phyloP scores from a whole-genome alignment of 2,113 vertebrate species.

The Desmodus rotundus region DNA sequence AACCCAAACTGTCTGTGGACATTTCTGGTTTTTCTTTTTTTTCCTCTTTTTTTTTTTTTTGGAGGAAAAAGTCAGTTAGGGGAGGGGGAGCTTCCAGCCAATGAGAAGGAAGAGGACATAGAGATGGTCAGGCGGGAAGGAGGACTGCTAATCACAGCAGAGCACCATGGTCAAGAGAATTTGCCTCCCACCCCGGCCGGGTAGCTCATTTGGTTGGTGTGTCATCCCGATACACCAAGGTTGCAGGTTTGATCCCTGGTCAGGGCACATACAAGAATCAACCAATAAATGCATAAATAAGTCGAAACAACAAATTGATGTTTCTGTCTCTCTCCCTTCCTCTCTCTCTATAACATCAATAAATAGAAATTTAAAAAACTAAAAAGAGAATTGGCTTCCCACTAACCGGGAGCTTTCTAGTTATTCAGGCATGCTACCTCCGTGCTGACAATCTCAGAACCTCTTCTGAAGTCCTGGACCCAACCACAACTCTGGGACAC shows the following conservation, averaged over 20 bases:
- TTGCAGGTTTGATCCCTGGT: not conserved
- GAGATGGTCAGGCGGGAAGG: not conserved
- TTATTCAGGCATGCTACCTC: not conserved
- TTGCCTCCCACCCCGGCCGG: not conserved
- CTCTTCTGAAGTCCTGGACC: not conserved
- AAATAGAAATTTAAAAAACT: not conserved
- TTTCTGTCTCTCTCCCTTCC: not conserved
- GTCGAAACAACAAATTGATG: not conserved
- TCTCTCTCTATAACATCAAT: not conserved
- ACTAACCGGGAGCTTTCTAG: not conserved
- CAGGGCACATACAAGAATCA: not conserved
- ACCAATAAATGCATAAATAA: not conserved
- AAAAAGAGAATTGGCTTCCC: not conserved
- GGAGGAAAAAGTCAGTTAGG: not conserved
- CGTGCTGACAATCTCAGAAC: not conserved
- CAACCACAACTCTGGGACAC: too few species aligned
- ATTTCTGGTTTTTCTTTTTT: not conserved
- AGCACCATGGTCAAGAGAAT: not conserved
- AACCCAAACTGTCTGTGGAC: slow-evolving; percentile 17
- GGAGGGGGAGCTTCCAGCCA: not conserved
- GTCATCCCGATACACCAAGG: not conserved
- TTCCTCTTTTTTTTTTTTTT: not conserved
- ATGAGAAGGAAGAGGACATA: not conserved
- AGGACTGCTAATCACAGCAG: not conserved
- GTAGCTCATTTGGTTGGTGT: not conserved